Percentiles rank a stretch among this genome's conserved stretches.
These are phyloP conservation scores for Heterohyrax brucei DNA, from an alignment of 2,797 vertebrate genomes.

Conservation along the genomic window DNA sequence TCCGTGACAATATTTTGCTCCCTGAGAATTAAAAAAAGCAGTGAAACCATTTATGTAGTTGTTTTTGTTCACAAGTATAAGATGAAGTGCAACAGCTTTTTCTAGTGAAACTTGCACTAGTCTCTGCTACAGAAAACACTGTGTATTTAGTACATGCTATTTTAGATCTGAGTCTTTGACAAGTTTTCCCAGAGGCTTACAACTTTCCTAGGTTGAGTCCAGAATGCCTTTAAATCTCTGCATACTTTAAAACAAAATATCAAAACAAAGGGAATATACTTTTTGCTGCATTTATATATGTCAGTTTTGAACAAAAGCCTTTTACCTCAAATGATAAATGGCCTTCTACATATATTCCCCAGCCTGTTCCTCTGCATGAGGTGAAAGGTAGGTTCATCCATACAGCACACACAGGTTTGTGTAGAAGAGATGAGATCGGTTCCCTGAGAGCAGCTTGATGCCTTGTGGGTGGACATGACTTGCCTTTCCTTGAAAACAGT, in stretches of 20 bases:
- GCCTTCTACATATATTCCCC: not conserved
- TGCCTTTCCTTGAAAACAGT: slow-evolving; percentile 83
- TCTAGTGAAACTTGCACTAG: not conserved
- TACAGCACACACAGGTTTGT: not conserved
- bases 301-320: slow-evolving; percentile 67
- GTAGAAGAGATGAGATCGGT: not conserved
- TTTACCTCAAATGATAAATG: slow-evolving; percentile 19
- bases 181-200: slow-evolving; percentile 71
- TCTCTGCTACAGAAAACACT: not conserved
- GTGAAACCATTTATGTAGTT: not conserved
- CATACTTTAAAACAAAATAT: slow-evolving; percentile 76
- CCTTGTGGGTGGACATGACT: slow-evolving; percentile 55
- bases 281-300: slow-evolving; percentile 37
- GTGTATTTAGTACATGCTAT: slow-evolving; percentile 42
- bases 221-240: slow-evolving; percentile 67
- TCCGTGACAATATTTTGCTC: slow-evolving; percentile 53
- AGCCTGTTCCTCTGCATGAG: not conserved
- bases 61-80: slow-evolving; percentile 59
- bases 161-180: slow-evolving; percentile 59
- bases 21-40: slow-evolving; percentile 26
- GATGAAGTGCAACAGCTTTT: slow-evolving; percentile 48
- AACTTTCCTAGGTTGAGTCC: slow-evolving; percentile 21
- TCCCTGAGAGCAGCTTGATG: slow-evolving; percentile 51
- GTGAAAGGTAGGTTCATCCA: not conserved
- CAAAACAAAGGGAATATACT: slow-evolving; percentile 3